Evolutionary conservation across 1,140 invertebrate species (phyloP).

Genomic region (Aporrectodea caliginosa): DNA sequence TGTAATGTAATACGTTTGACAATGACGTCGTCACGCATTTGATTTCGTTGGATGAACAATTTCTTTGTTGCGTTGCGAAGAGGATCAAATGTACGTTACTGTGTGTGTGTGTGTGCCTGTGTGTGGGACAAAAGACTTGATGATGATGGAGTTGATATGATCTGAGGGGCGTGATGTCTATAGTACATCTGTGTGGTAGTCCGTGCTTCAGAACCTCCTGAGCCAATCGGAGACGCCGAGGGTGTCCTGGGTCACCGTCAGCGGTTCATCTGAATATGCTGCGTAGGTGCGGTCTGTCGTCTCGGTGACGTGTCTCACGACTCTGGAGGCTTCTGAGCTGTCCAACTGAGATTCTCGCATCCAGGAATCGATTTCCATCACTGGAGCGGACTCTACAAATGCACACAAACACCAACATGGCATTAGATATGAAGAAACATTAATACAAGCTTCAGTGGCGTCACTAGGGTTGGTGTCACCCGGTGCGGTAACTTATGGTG

Average conservation of each 20-base stretch:
- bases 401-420: too few relatives aligned
- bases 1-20: neutral
- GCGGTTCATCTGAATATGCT: conserved; percentile 31
- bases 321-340: neutral
- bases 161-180: neutral
- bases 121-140: neutral
- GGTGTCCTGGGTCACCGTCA: conserved; percentile 27
- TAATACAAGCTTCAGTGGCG: neutral
- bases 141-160: neutral
- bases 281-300: conserved; percentile 8
- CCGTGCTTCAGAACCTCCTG: neutral
- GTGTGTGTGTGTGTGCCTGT: neutral
- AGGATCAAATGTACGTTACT: neutral
- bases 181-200: neutral
- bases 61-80: too few relatives aligned
- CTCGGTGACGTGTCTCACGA: conserved; percentile 8
- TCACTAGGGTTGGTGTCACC: too few relatives aligned
- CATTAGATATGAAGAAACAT: too few relatives aligned
- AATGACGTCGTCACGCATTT: too few relatives aligned
- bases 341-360: conserved; percentile 23
- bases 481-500: too few relatives aligned
- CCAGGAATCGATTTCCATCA: conserved; percentile 26
- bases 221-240: conserved; percentile 18
- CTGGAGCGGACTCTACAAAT: conserved; percentile 26
- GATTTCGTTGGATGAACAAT: too few relatives aligned